Percentiles rank a stretch among this genome's conserved stretches.
Evolutionary conservation across 2,888 invertebrate species (phyloP).

Genomic region (Hemithea aestivaria): DNA sequence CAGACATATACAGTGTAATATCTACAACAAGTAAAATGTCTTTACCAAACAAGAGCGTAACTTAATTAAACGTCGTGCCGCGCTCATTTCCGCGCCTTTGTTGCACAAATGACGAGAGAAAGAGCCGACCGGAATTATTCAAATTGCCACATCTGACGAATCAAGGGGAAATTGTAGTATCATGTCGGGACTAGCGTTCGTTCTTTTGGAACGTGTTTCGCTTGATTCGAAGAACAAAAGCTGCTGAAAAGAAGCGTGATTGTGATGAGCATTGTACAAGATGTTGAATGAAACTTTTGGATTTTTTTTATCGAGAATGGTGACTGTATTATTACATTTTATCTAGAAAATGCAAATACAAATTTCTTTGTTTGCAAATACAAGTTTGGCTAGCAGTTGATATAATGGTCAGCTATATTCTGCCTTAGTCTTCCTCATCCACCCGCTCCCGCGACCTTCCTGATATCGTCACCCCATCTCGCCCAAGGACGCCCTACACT

Average conservation of each 20-base stretch:
- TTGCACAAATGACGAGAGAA: conserved; percentile 29
- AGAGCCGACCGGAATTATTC: conserved; percentile 23
- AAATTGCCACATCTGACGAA: conserved; percentile 24
- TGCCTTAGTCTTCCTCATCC: too few relatives aligned
- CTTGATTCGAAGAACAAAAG: neutral
- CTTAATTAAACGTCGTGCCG: conserved; percentile 20
- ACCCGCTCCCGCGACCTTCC: too few relatives aligned
- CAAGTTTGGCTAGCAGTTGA: too few relatives aligned
- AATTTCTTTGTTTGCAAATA: too few relatives aligned
- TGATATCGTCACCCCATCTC: too few relatives aligned
- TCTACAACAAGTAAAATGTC: conserved; percentile 9
- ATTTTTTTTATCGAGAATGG: too few relatives aligned
- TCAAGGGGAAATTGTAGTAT: conserved; percentile 8
- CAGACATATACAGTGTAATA: conserved; percentile 1
- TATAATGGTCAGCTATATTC: too few relatives aligned
- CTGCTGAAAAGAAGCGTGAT: neutral
- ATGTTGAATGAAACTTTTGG: too few relatives aligned
- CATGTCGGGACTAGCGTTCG: neutral
- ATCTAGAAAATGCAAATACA: too few relatives aligned
- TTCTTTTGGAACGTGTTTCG: neutral
- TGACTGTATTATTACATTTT: too few relatives aligned
- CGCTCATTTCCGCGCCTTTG: conserved; percentile 40
- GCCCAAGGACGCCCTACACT: too few relatives aligned
- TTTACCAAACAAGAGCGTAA: conserved; percentile 20
- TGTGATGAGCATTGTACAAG: neutral